Conservation (phyloP, 2,888 invertebrate genomes). For the Nebria brevicollis region DNA sequence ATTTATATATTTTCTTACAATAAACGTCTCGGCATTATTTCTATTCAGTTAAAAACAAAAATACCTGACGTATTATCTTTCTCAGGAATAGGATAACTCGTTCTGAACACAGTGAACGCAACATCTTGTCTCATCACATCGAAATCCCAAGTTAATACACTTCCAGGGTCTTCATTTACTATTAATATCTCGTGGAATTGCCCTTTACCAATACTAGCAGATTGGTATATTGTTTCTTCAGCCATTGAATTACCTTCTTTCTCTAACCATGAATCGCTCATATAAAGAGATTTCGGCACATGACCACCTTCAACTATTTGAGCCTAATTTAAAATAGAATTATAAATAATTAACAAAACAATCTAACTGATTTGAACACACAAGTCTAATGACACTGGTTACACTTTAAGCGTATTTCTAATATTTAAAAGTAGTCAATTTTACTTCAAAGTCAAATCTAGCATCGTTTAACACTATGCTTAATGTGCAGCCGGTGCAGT, state of each 20-base stretch:
- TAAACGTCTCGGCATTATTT: too few species aligned
- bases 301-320: slow-evolving; percentile 87
- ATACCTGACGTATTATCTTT: slow-evolving; percentile 49
- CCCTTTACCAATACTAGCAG: slow-evolving; percentile 73
- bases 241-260: slow-evolving; percentile 59
- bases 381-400: neutral
- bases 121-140: slow-evolving; percentile 92
- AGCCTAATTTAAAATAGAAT: slow-evolving; percentile 66
- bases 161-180: slow-evolving; percentile 82
- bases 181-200: slow-evolving; percentile 83
- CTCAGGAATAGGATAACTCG: slow-evolving; percentile 55
- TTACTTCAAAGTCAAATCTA: too few species aligned
- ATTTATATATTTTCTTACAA: neutral
- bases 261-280: slow-evolving; percentile 68
- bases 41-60: slow-evolving; percentile 11
- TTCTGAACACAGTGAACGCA: slow-evolving; percentile 78
- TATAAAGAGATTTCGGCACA: slow-evolving; percentile 88
- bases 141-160: slow-evolving; percentile 96
- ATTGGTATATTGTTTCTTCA: slow-evolving; percentile 69
- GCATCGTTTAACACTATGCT: too few species aligned
- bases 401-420: too few species aligned
- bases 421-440: too few species aligned
- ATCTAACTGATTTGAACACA: neutral
- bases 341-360: neutral
- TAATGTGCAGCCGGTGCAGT: too few species aligned